These are phyloP conservation scores for Megalops cyprinoides DNA, from an alignment of 2,797 vertebrate species.

Conservation along the genomic window DNA sequence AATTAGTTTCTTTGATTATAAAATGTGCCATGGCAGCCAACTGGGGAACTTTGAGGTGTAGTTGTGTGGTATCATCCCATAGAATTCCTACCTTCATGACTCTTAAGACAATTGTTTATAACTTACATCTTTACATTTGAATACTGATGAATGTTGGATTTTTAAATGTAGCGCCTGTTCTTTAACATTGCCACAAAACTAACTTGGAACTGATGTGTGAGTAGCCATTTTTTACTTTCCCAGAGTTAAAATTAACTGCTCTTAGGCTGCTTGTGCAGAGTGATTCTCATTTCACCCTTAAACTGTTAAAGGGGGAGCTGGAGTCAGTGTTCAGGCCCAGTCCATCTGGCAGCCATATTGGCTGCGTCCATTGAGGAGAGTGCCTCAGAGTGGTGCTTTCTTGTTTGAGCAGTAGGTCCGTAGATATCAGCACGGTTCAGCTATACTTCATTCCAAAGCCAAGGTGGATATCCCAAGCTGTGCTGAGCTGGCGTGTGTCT, in stretches of 20 bases:
- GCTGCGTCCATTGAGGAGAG: constrained; percentile 1
- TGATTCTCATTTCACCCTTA: background rate
- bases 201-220: background rate
- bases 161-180: no score
- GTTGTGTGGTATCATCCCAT: no score
- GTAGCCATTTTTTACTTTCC: background rate
- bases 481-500: background rate
- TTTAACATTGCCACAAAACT: no score
- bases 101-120: no score
- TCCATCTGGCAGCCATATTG: constrained; percentile 39
- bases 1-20: no score
- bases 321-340: constrained; percentile 7
- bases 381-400: background rate
- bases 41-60: no score
- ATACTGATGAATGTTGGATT: no score
- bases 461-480: background rate
- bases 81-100: no score
- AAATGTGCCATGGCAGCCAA: no score
- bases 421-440: constrained; percentile 4
- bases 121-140: no score
- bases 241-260: background rate
- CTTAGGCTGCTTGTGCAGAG: background rate
- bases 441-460: constrained; percentile 5
- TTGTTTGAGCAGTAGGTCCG: background rate
- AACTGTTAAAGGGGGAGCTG: background rate